Evolutionary conservation across 2,888 invertebrate species (phyloP).

Genomic region (Hetaerina titia): DNA sequence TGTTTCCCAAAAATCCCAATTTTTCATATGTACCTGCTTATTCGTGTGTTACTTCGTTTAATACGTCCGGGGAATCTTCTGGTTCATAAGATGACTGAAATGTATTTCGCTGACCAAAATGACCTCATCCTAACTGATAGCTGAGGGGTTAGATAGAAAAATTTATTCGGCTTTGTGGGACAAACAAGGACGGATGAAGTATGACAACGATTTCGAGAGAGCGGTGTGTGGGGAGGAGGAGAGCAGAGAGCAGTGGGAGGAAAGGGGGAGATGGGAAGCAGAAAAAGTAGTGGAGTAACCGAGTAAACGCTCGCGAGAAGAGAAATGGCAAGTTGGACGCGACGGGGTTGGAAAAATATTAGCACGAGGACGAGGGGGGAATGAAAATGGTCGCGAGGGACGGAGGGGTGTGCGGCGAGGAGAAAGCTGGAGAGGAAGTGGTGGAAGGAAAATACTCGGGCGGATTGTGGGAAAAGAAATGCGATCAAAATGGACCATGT

Average conservation of each 20-base stretch:
- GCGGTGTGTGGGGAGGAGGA: neutral
- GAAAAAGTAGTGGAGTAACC: too few species aligned
- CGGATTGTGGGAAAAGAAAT: neutral
- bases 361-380: neutral
- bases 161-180: neutral
- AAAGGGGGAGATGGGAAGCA: too few species aligned
- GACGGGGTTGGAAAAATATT: neutral
- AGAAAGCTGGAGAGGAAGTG: neutral
- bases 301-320: neutral
- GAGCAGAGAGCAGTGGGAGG: neutral
- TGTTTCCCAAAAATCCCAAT: too few species aligned
- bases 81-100: too few species aligned
- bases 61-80: too few species aligned
- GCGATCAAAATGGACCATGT: neutral
- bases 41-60: too few species aligned
- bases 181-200: neutral
- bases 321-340: constrained; percentile 21
- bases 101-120: too few species aligned
- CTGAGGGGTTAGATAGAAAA: neutral
- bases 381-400: neutral
- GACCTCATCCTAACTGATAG: neutral
- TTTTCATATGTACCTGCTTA: too few species aligned
- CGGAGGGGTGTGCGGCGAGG: neutral
- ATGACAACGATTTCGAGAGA: neutral
- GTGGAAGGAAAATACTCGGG: neutral